Percentiles rank a stretch among this genome's conserved stretches.
Evolutionary conservation across 1,140 invertebrate species (phyloP).

Genomic region (Phenacoccus solenopsis): DNA sequence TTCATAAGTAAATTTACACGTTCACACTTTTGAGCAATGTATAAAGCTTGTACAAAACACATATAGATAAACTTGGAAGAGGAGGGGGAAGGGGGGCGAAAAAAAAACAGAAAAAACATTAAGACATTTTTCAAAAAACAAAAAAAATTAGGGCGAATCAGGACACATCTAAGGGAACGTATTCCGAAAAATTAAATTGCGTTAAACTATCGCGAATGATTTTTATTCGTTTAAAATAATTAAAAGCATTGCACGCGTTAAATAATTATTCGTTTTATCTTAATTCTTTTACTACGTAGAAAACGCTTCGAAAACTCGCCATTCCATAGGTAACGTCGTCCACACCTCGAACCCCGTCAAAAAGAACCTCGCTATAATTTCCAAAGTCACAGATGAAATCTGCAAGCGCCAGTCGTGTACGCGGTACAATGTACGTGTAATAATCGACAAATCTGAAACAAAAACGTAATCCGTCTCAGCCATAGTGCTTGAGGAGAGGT

Average conservation of each 20-base stretch:
- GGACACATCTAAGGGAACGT: not conserved
- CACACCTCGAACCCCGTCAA: too few species aligned
- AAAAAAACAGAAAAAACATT: too few species aligned
- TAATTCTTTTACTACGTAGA: not conserved
- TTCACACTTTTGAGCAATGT: not conserved
- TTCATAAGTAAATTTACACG: not conserved
- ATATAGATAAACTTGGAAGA: not conserved
- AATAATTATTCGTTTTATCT: not conserved
- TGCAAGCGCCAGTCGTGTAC: too few species aligned
- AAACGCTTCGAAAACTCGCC: not conserved
- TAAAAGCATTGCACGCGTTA: constrained; percentile 1
- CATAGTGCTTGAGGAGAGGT: too few species aligned
- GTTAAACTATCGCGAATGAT: not conserved
- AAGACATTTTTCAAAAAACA: not conserved
- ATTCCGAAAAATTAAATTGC: not conserved
- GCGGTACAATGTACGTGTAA: too few species aligned
- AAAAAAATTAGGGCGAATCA: not conserved
- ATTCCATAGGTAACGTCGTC: not conserved
- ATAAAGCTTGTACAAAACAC: not conserved
- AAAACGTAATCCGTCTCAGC: too few species aligned
- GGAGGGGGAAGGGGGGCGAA: too few species aligned
- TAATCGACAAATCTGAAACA: too few species aligned
- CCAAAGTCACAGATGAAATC: too few species aligned
- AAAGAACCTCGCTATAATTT: not conserved
- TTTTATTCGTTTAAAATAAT: not conserved